Evolutionary conservation across 2,797 vertebrate genomes (phyloP).

Genomic region (Girardinus metallicus): DNA sequence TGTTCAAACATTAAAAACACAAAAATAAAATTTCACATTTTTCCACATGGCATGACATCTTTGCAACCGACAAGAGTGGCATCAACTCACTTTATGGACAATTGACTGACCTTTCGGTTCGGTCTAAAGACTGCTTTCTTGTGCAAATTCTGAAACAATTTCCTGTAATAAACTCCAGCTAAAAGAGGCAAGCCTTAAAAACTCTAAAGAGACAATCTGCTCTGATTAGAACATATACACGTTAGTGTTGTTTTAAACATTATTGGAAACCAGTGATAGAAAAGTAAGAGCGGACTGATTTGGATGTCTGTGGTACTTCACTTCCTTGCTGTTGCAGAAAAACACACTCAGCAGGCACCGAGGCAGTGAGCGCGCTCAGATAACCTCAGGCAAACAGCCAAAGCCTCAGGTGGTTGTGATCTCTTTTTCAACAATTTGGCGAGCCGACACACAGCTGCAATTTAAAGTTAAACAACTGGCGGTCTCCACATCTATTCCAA

Average conservation of each 20-base stretch:
- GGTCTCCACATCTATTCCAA: conserved; percentile 19
- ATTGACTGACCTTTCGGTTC: not conserved
- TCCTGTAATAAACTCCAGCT: conserved; percentile 5
- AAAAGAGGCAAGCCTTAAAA: not conserved
- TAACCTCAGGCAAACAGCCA: conserved; percentile 50
- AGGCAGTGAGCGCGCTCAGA: conserved; percentile 21
- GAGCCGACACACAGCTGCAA: conserved; percentile 21
- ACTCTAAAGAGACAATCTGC: conserved; percentile 12
- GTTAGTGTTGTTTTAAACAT: conserved; percentile 11
- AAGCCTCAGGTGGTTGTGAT: conserved; percentile 40
- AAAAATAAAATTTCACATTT: not conserved
- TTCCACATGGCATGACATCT: not conserved
- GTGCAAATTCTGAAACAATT: not conserved
- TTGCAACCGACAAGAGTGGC: not conserved
- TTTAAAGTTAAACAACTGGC: conserved; percentile 18
- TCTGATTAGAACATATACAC: conserved; percentile 17
- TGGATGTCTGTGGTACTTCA: conserved; percentile 25
- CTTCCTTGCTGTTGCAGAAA: conserved; percentile 33
- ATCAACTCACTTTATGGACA: not conserved
- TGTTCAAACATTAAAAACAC: not conserved
- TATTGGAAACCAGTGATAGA: conserved; percentile 14
- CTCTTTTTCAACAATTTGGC: conserved; percentile 35
- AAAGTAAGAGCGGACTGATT: conserved; percentile 12
- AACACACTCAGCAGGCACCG: conserved; percentile 44
- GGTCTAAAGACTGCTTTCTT: not conserved